Evolutionary conservation across 2,113 vertebrate species (phyloP).

Genomic region (Bubalus kerabau): DNA sequence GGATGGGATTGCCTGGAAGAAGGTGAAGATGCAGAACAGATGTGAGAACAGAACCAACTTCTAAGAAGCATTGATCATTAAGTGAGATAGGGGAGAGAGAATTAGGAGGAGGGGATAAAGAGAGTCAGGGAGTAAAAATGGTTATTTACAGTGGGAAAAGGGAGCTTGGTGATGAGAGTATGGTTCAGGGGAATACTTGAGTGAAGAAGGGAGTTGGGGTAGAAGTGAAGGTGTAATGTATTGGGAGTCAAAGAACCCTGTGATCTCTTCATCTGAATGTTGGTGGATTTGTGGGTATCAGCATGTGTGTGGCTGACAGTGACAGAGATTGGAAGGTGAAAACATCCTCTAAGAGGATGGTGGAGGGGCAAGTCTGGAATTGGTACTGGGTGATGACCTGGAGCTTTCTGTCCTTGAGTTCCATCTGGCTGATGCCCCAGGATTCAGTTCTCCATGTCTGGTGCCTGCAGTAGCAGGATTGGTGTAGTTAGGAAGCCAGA

Average conservation of each 20-base stretch:
- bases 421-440: not conserved
- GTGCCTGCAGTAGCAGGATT: too few species aligned
- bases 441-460: fast-evolving
- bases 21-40: not conserved
- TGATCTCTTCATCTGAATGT: not conserved
- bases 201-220: not conserved
- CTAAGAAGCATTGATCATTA: not conserved
- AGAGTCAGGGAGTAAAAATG: not conserved
- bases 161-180: not conserved
- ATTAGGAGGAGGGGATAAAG: not conserved
- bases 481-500: not conserved
- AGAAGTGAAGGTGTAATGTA: not conserved
- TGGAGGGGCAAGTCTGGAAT: not conserved
- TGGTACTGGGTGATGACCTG: not conserved
- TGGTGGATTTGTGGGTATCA: too few species aligned
- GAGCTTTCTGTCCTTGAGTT: not conserved
- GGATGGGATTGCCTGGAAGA: not conserved
- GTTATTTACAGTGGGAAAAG: not conserved
- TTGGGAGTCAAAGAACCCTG: not conserved
- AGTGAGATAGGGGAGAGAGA: not conserved
- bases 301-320: not conserved
- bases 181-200: not conserved
- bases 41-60: not conserved
- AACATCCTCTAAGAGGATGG: not conserved
- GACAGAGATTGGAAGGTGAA: not conserved